A percentile compares a stretch with the other conserved stretches of the same genome.
Evolutionary conservation across 2,113 vertebrate species (phyloP).

Genomic region (Harpagus bidentatus): DNA sequence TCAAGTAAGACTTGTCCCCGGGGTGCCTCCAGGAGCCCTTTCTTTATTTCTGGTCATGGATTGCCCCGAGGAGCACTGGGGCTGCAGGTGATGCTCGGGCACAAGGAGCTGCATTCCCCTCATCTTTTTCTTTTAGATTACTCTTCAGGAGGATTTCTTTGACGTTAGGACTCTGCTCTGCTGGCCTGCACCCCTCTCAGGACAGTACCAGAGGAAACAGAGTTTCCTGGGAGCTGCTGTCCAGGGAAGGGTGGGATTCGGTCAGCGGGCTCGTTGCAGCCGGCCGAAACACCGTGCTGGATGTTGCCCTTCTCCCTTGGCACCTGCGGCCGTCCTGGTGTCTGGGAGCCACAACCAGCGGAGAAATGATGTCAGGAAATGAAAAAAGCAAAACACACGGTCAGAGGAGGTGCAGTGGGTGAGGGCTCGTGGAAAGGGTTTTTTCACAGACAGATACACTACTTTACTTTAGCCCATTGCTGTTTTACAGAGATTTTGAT

Average conservation of each 20-base stretch:
- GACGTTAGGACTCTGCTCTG: rapidly evolving
- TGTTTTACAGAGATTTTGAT: background rate
- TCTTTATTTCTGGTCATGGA: background rate
- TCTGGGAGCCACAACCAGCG: too few relatives aligned
- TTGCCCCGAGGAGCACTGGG: background rate
- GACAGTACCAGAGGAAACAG: rapidly evolving
- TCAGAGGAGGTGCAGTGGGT: background rate
- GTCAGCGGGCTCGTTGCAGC: background rate
- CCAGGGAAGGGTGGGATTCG: background rate
- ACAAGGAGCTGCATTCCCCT: background rate
- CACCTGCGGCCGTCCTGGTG: background rate
- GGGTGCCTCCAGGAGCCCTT: background rate
- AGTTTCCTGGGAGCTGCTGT: background rate
- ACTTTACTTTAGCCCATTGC: rapidly evolving
- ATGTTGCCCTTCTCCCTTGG: background rate
- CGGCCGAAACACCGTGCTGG: background rate
- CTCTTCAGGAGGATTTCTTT: background rate
- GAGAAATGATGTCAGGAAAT: too few relatives aligned
- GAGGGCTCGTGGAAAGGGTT: rapidly evolving
- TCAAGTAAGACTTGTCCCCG: rapidly evolving
- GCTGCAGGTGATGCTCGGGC: background rate
- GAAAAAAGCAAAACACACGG: background rate
- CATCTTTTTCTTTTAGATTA: rapidly evolving
- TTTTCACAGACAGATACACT: rapidly evolving
- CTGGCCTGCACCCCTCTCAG: background rate